Percentiles rank a stretch among this genome's conserved stretches.
phyloP scores from a whole-genome alignment of 1,140 invertebrate species.

The Zaprionus lachaisei region DNA sequence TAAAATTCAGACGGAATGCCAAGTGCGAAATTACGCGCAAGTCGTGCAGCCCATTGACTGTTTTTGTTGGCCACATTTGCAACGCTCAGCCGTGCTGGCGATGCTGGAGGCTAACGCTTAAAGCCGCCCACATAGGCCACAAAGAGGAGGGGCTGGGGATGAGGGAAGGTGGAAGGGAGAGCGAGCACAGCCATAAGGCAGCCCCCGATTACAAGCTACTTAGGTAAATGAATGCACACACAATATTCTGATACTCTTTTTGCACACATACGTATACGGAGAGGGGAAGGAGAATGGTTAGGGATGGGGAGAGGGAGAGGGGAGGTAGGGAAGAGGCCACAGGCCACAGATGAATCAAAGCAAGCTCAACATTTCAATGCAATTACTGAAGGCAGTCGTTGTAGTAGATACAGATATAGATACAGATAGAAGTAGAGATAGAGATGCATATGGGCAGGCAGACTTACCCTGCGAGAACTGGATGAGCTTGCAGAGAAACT shows the following conservation, averaged over 20 bases:
- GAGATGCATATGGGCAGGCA: neutral
- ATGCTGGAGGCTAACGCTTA: neutral
- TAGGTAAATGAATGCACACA: conserved; percentile 17
- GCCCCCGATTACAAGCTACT: neutral
- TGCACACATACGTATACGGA: neutral
- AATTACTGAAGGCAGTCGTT: neutral
- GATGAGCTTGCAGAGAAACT: conserved; percentile 92
- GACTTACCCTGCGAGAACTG: conserved; percentile 93
- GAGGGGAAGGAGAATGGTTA: neutral
- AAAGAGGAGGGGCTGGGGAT: neutral
- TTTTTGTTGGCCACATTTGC: neutral
- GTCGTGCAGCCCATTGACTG: neutral
- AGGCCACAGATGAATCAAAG: neutral
- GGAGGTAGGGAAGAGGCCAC: neutral
- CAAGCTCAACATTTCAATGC: neutral
- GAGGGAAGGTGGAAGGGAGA: neutral
- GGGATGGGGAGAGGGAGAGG: neutral
- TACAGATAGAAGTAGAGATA: conserved; percentile 12
- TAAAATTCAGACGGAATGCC: conserved; percentile 5
- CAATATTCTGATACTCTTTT: conserved; percentile 14
- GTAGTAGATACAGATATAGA: neutral
- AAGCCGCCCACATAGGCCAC: neutral
- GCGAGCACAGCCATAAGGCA: neutral
- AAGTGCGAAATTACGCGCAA: neutral
- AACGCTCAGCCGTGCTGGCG: neutral